Evolutionary conservation across 2,888 invertebrate genomes (phyloP), one percentile per base, ranked within the genome.

Genomic region (Pristionchus mayeri): DNA sequence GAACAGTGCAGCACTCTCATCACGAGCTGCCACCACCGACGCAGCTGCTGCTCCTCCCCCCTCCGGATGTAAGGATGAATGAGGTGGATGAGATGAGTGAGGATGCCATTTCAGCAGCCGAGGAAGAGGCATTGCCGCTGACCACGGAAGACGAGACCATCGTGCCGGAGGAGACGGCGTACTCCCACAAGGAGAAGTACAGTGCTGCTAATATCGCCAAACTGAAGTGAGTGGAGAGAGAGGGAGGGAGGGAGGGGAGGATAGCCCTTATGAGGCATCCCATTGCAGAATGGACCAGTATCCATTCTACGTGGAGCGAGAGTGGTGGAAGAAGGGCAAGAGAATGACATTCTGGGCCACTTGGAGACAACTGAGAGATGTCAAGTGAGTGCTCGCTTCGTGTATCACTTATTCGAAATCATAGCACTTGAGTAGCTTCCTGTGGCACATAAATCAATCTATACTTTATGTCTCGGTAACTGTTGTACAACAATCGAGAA

Each of bases 301-400:
- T 82, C 87, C 88, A 71, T 85, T 86, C 85, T 90, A 91, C 85
- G 91, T 92, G 50, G 92, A 92, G 86, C 87, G 92, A 27, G 92
- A 92, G 85, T 92, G 92, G 92, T 92, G 92, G 92, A 91, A 92
- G 87, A 87, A 88, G 71, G 92, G 92, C 67, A 88, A 90, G 79
- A 88, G 92, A 40, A 91, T 90, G 90, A 92, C 91, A 27, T 92
- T 92, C 87, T 97, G 96, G 95, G 95, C 96, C 0, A 96, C 96
- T 93, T 95, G 95, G 95, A 95, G 95, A 92, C 97, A 97, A 96
- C 94, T 95, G 76, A 95, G 96, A 87, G 98, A 98, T 93, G 96
- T 96, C 0, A 96, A 96, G 92, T 95, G 96, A 50, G 95, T 98
- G 2, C 24, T 54, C 24, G 7, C 57, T 24, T n/a, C n/a, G n/a